Evolutionary conservation across 2,888 invertebrate species (phyloP), one percentile per base, ranked within the genome.

Genomic region (Auanema freiburgensis): DNA sequence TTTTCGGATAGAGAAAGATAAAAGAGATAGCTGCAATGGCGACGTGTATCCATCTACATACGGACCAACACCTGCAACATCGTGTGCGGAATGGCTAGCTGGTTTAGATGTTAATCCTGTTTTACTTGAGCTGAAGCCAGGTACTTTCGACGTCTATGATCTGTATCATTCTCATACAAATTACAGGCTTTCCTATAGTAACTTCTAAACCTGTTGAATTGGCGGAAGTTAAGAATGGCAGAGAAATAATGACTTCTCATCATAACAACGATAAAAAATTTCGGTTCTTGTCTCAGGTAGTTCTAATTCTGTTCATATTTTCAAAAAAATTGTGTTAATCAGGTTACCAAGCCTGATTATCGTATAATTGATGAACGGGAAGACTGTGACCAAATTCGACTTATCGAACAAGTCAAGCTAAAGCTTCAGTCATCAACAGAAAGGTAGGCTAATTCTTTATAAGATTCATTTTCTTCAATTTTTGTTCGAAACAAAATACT

Each of bases 31-130:
- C 33, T 2, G n/a, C 25, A 55, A 63, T 21, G n/a, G 10, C 24
- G 66, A 66, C 86, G 88, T 97, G 72, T 97, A 93, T 86, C 96
- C 96, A 0, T 94, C 95, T 84, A 95, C 96, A 8, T 87, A 92
- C 18, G 92, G 93, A 59, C 92, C 93, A 83, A 91, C 91, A 68
- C 91, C 94, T 6, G 91, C 92, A 5, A 12, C 56, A 1, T 44
- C 61, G 18, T 24, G 97, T 3, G 42, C 41, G 24, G 95, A 95
- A 92, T 85, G 85, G 85, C 76, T 91, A 61, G 89, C 88, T 46
- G 96, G 96, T 14, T 89, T 90, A 80, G 92, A 94, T 85, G 44
- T 53, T 1, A 93, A 93, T 77, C 96, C 96, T 1, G 87, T 93
- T 79, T 88, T 94, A 71, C 91, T 96, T 85, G 93, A 93, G 65